Percentiles rank a stretch among this genome's conserved stretches.
Conservation (phyloP, 2,797 vertebrate genomes). For the Miichthys miiuy region DNA sequence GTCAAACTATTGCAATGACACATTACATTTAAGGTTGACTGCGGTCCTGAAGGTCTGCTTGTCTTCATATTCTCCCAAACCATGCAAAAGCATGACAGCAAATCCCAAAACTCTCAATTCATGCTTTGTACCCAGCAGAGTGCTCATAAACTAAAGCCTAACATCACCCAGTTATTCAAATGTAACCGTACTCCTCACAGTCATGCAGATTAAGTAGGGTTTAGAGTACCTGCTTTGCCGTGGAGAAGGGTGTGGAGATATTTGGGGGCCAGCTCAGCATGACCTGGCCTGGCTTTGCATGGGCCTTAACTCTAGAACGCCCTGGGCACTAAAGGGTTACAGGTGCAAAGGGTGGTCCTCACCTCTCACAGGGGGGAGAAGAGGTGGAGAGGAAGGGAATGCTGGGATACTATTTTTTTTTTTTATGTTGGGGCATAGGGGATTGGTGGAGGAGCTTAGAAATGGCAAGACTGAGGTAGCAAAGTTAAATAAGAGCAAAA, state of each 20-base stretch:
- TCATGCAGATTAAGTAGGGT: constrained; percentile 76
- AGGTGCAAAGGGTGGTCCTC: constrained; percentile 85
- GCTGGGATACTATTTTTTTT: constrained; percentile 48
- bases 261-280: constrained; percentile 48
- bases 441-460: constrained; percentile 37
- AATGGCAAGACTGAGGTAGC: constrained; percentile 44
- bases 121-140: constrained; percentile 44
- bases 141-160: constrained; percentile 13
- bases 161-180: constrained; percentile 26
- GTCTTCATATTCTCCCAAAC: constrained; percentile 3
- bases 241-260: constrained; percentile 52
- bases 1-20: not conserved
- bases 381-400: constrained; percentile 45
- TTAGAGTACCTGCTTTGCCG: constrained; percentile 81
- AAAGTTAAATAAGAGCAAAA: constrained; percentile 30
- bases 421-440: constrained; percentile 37
- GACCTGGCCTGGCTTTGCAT: constrained; percentile 64
- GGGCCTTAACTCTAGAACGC: constrained; percentile 77
- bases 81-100: constrained; percentile 50
- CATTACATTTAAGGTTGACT: not conserved
- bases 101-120: constrained; percentile 23
- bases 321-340: constrained; percentile 88
- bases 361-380: constrained; percentile 76
- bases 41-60: constrained; percentile 9
- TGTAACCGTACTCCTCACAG: constrained; percentile 29